Conservation (phyloP, 2,888 invertebrate species). For the Rutpela maculata region DNA sequence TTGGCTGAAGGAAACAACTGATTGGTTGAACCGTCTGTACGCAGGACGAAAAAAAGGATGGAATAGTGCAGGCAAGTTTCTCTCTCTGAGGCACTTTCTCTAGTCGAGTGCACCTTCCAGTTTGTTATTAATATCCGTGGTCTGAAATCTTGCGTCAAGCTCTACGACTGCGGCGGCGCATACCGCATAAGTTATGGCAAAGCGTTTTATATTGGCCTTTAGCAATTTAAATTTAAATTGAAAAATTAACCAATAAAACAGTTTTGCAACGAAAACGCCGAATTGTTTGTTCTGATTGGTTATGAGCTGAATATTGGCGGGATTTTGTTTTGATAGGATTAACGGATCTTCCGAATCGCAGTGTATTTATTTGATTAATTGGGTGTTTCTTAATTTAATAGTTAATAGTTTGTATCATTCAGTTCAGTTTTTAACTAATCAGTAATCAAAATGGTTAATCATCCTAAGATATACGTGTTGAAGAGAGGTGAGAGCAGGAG, state of each 20-base stretch:
- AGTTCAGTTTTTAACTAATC: not conserved
- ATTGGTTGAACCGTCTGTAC: no score
- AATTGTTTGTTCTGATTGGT: not conserved
- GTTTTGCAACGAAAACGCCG: not conserved
- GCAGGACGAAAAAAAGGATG: no score
- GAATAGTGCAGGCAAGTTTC: no score
- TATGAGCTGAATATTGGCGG: not conserved
- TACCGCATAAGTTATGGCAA: no score
- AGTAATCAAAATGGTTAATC: not conserved
- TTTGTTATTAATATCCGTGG: no score
- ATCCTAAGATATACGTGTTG: constrained; percentile 73
- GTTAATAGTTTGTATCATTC: not conserved
- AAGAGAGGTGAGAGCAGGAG: constrained; percentile 74
- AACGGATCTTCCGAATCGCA: not conserved
- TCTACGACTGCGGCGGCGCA: no score
- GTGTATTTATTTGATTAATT: not conserved
- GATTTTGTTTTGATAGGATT: not conserved
- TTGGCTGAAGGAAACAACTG: no score
- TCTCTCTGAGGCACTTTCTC: no score
- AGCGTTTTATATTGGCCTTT: no score
- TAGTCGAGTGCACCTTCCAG: no score
- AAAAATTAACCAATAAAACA: not conserved
- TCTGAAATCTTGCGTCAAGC: no score
- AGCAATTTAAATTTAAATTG: no score
- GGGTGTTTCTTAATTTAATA: not conserved